Conservation (phyloP, 1,140 invertebrate genomes). For the Scaptodrosophila lebanonensis region DNA sequence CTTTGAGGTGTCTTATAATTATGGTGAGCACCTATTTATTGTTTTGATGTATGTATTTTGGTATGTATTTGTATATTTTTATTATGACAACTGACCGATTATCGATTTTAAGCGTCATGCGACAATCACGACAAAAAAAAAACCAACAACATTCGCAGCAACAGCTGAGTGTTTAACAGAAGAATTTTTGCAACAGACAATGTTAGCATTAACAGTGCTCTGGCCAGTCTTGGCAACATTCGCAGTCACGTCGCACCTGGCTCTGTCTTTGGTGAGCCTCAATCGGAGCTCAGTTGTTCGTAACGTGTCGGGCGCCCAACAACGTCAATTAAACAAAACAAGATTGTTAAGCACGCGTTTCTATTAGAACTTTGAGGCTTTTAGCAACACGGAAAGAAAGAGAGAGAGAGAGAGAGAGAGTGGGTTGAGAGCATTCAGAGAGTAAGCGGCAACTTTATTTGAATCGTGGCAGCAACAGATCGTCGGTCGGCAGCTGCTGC, state of each 20-base stretch:
- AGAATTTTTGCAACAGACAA: too few relatives aligned
- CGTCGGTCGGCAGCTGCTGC: conserved; percentile 46
- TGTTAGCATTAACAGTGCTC: too few relatives aligned
- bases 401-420: background rate
- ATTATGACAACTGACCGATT: too few relatives aligned
- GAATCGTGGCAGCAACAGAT: conserved; percentile 38
- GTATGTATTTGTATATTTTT: too few relatives aligned
- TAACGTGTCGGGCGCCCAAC: conserved; percentile 56
- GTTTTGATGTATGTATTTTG: too few relatives aligned
- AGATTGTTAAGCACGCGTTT: conserved; percentile 11
- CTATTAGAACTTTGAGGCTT: conserved; percentile 38
- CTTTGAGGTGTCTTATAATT: too few relatives aligned
- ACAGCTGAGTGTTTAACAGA: too few relatives aligned
- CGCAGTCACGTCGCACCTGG: conserved; percentile 48
- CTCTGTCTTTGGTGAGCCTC: background rate
- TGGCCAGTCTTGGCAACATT: conserved; percentile 7
- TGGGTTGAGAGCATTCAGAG: background rate
- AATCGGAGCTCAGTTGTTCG: conserved; percentile 46
- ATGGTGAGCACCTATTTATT: too few relatives aligned
- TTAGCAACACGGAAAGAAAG: conserved; percentile 18
- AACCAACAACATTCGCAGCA: too few relatives aligned
- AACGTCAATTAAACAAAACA: conserved; percentile 51
- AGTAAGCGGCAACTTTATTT: conserved; percentile 9
- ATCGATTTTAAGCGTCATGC: too few relatives aligned
- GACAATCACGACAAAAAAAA: too few relatives aligned